Base-by-base conservation (phyloP, 2,888 invertebrate genomes). In the Athalia circularis region DNA sequence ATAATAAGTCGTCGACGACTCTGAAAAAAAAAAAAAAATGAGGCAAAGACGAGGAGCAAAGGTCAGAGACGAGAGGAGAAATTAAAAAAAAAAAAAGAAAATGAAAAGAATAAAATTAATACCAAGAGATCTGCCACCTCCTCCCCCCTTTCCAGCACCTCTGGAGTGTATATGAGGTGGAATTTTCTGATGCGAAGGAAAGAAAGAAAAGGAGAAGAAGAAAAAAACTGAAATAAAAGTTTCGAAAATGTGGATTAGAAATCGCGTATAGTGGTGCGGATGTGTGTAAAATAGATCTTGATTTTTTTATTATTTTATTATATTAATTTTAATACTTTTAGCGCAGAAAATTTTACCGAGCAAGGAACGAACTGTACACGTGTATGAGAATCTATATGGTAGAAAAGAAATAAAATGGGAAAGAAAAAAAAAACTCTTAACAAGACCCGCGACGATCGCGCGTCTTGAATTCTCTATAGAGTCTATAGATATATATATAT, bases 391-490 rank as follows among this genome's bases (percentile, higher is more conserved):
- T 29, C 29, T 29, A 29, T n/a, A n/a, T 29, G 29, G 29, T 29
- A 29, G 29, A 29, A 5, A 15, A 45, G 29, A 72, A 72, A 45
- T 7, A 47, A 47, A 13, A 48, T 6, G 3, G 5, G 8, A 65
- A 50, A 52, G 52, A 68, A 68, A 52, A 52, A 29, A 47, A 59
- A 72, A 59, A 8, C 13, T 13, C 59, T 47, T 72, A 57, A 72
- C 59, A 59, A 72, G 72, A 57, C 72, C 59, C 59, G 45, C 72
- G 72, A 59, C 72, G 59, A 72, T 72, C 59, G 29, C 29, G 29
- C 29, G 72, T 72, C 72, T 72, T n/a, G 57, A 72, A 72, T 59
- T 72, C 72, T 59, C 72, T 72, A 72, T 59, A 57, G 43, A 57
- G 72, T 72, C 47, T 59, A 13, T 45, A 72, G n/a, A n/a, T n/a